Percentiles rank a stretch among this genome's conserved stretches.
Evolutionary conservation across 2,797 vertebrate species (phyloP).

Genomic region (Acanthis flammea): DNA sequence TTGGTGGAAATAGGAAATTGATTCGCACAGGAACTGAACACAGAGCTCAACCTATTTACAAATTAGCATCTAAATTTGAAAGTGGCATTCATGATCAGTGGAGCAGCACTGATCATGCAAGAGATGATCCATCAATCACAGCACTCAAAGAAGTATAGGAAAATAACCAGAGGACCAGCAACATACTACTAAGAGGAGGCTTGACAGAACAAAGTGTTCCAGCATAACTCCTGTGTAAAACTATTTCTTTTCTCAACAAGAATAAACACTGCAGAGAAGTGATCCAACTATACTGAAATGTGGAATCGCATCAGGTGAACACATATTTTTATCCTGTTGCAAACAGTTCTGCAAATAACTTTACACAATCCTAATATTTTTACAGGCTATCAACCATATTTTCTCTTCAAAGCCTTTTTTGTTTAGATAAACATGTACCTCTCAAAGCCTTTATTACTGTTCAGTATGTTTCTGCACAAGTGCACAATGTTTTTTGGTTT

Average conservation of each 20-base stretch:
- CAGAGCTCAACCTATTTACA: background rate
- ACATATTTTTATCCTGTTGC: background rate
- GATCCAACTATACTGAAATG: background rate
- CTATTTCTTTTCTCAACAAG: background rate
- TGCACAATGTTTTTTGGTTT: background rate
- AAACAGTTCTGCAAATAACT: slow-evolving; percentile 12
- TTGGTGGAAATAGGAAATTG: background rate
- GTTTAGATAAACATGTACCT: background rate
- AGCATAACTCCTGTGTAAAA: background rate
- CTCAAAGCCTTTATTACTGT: background rate
- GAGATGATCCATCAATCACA: background rate
- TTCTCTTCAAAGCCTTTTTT: background rate
- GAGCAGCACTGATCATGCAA: background rate
- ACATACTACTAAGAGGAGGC: background rate
- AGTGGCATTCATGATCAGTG: background rate
- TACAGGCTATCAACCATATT: background rate
- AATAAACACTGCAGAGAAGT: slow-evolving; percentile 11
- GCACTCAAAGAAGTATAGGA: background rate
- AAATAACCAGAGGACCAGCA: background rate
- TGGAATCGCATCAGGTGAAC: background rate
- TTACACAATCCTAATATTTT: slow-evolving; percentile 17
- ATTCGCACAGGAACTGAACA: background rate
- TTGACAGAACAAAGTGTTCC: slow-evolving; percentile 8
- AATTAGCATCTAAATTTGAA: background rate
- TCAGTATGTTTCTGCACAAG: background rate